Base-by-base conservation (phyloP, 2,797 vertebrate species). In the Lacerta agilis region DNA sequence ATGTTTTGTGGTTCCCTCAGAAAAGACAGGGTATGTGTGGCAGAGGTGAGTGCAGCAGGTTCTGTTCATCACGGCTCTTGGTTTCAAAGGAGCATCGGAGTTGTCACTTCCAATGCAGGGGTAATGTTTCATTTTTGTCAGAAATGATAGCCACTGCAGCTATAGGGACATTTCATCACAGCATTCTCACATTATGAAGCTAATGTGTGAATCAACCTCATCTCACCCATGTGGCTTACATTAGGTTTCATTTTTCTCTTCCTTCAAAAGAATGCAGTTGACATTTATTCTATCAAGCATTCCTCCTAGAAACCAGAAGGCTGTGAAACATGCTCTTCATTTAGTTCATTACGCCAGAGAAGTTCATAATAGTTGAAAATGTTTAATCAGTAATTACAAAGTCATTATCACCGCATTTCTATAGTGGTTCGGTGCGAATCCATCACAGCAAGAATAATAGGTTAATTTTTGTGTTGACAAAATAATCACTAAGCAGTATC, bases 301-400 rank as follows among this genome's bases (percentile, higher is more conserved):
- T 33, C 45, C 61, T 67, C 15, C 58, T 77, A 4, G 61, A 69
- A 82, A 64, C 69, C 67, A 79, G 36, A 66, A 67, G 10, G 17
- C 23, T 79, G 25, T 86, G 55, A 66, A 83, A 83, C 73, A 33
- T 71, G 15, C 38, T 72, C 4, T 43, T 66, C 18, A 43, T 83
- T 86, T 64, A 64, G 38, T 72, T 83, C 66, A 72, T 83, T 83
- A 79, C 27, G 38, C 8, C 58, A 45, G 38, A 49, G 79, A 71
- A 45, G 15, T 66, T 89, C 25, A 64, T 73, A 83, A 79, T 61
- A 71, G 38, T 45, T 86, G n/a, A 61, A 55, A 86, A 86, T 77
- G 61, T 82, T 86, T 86, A 61, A 89, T 82, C 66, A 79, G 73
- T 89, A 71, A 86, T 86, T 83, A 64, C 66, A 78, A 78, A 83